These are phyloP conservation scores for Thumatha senex DNA, from an alignment of 2,888 invertebrate species.

Conservation along the genomic window DNA sequence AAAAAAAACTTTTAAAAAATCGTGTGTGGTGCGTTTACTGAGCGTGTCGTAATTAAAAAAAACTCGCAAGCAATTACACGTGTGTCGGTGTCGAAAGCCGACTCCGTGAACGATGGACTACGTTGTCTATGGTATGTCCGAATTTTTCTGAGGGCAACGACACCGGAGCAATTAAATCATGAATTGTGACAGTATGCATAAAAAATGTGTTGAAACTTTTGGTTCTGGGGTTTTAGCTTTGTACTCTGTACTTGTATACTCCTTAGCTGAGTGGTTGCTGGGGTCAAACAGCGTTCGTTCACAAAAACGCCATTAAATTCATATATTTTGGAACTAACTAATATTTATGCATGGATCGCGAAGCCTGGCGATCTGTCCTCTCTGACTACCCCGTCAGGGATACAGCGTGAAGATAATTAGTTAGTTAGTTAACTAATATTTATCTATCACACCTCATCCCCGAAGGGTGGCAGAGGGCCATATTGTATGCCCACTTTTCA, in stretches of 20 bases:
- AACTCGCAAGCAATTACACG: slow-evolving; percentile 41
- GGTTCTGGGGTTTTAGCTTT: neutral
- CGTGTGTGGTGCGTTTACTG: slow-evolving; percentile 42
- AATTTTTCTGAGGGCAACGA: slow-evolving; percentile 48
- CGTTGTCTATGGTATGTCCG: slow-evolving; percentile 43
- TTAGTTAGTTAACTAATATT: too few relatives aligned
- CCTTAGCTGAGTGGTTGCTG: neutral
- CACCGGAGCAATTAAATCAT: slow-evolving; percentile 18
- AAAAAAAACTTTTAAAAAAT: slow-evolving; percentile 26
- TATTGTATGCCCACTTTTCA: too few relatives aligned
- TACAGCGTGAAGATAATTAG: too few relatives aligned
- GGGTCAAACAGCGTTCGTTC: too few relatives aligned
- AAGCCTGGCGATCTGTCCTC: too few relatives aligned
- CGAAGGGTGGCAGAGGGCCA: too few relatives aligned
- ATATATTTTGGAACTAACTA: neutral
- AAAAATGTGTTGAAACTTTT: neutral
- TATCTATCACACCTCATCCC: too few relatives aligned
- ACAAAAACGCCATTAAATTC: neutral
- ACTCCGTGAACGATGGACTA: slow-evolving; percentile 42
- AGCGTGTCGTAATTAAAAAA: slow-evolving; percentile 57
- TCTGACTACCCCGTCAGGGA: too few relatives aligned
- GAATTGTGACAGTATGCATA: slow-evolving; percentile 9
- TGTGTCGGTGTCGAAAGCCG: slow-evolving; percentile 46
- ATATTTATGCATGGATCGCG: too few relatives aligned
- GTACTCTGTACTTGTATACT: neutral